phyloP scores from a whole-genome alignment of 2,888 invertebrate genomes.

The Ornithoptera alexandrae region DNA sequence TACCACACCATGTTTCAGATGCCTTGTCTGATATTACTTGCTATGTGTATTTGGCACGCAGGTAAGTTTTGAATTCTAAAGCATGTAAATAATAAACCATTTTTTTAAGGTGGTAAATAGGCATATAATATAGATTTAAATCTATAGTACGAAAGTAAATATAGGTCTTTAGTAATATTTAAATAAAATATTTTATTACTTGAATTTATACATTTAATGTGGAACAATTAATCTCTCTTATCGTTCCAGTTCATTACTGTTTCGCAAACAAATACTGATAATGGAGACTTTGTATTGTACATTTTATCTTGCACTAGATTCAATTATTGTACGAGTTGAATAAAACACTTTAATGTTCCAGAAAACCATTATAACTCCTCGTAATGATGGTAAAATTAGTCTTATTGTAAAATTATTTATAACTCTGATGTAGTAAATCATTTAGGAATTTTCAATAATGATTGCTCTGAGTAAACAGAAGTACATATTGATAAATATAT shows the following conservation, averaged over 20 bases:
- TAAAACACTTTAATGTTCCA: not conserved
- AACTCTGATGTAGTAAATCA: not conserved
- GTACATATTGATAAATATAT: too few relatives aligned
- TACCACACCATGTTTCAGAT: constrained; percentile 97
- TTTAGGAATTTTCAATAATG: not conserved
- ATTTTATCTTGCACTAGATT: constrained; percentile 16
- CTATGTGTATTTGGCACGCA: constrained; percentile 96
- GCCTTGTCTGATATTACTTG: constrained; percentile 98
- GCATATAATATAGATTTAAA: too few relatives aligned
- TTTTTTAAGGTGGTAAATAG: too few relatives aligned
- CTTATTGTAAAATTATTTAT: not conserved
- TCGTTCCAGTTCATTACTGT: constrained; percentile 15
- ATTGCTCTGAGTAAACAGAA: not conserved
- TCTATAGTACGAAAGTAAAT: too few relatives aligned
- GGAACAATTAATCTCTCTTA: constrained; percentile 26
- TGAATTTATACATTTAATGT: constrained; percentile 9
- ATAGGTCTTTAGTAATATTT: not conserved
- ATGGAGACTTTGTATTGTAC: constrained; percentile 19
- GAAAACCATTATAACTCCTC: not conserved
- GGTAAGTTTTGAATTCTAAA: constrained; percentile 48
- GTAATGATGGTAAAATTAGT: not conserved
- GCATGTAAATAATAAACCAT: not conserved
- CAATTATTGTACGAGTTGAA: not conserved
- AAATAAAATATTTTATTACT: not conserved
- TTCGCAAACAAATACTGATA: constrained; percentile 23